Base-by-base conservation (phyloP, 1,140 invertebrate species). In the Gryllus bimaculatus region DNA sequence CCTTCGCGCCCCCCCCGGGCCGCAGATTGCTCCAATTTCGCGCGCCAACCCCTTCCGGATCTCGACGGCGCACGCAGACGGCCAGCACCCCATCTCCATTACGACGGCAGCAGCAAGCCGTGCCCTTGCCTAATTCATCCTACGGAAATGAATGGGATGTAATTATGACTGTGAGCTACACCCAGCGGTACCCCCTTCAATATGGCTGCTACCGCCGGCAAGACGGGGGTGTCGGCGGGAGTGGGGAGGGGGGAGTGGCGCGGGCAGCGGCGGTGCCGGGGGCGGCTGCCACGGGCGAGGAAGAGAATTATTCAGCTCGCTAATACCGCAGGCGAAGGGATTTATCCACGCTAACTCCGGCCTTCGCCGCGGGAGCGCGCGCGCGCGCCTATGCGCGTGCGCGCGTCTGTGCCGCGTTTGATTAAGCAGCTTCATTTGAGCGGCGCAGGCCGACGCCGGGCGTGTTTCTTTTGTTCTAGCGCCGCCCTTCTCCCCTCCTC, bases 91-190 rank as follows among this genome's bases (percentile, higher is more conserved):
- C 54, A 66, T 66, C 54, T 66, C 54, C 54, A 66, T 66, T 66
- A 66, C 54, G 54, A 7, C 26, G 5, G 26, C 26, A 66, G 54
- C 10, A 66, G 54, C 54, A 66, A 66, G 54, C 54, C 54, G 54
- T 66, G 54, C 54, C 54, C 54, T 66, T 66, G 54, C 54, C 54
- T 66, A 66, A 66, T 66, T 66, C 54, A 66, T 66, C 54, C 54
- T 18, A 18, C 54, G 54, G 54, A 66, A 66, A 66, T 66, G 54
- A 66, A 66, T 66, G 54, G 54, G 54, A 18, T 66, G 54, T 66
- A 66, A 66, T 66, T 66, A 66, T 66, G 54, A 66, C 54, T 66
- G 54, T 66, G 54, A 66, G 54, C 54, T 66, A 66, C 54, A 66
- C 54, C 54, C 54, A 66, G 18, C 54, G 54, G 54, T 18, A 13